A percentile compares a stretch with the other conserved stretches of the same genome.
phyloP scores from a whole-genome alignment of 2,797 vertebrate species.

The Urophycis tenuis region DNA sequence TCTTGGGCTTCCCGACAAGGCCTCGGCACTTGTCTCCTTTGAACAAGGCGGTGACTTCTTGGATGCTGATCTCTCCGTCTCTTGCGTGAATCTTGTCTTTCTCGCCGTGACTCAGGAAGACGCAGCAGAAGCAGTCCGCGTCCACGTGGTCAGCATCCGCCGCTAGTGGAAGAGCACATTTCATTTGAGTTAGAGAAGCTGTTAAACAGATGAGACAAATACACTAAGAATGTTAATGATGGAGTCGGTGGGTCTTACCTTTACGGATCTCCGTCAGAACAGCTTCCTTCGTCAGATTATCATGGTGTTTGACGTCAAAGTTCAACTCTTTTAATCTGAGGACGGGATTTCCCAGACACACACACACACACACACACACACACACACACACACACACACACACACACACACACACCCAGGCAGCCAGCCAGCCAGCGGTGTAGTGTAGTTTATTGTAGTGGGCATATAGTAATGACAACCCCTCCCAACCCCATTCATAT shows the following conservation, averaged over 20 bases:
- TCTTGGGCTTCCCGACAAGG: slow-evolving; percentile 92
- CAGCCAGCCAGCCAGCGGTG: background rate
- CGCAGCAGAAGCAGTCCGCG: slow-evolving; percentile 85
- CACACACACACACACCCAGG: too few species aligned
- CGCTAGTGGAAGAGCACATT: slow-evolving; percentile 57
- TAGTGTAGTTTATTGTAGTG: slow-evolving; percentile 3
- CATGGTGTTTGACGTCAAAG: slow-evolving; percentile 79
- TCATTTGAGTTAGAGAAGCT: background rate
- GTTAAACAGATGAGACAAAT: too few species aligned
- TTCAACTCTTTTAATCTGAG: slow-evolving; percentile 74
- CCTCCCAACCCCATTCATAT: too few species aligned
- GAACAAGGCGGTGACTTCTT: slow-evolving; percentile 75
- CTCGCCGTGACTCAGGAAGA: slow-evolving; percentile 91
- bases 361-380: too few species aligned
- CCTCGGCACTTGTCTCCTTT: slow-evolving; percentile 83
- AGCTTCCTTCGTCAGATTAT: slow-evolving; percentile 70
- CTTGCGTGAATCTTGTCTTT: slow-evolving; percentile 76
- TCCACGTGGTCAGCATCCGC: slow-evolving; percentile 72
- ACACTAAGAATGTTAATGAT: too few species aligned
- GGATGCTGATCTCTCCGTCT: slow-evolving; percentile 78
- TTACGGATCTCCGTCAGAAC: slow-evolving; percentile 65
- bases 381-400: too few species aligned
- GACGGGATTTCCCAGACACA: background rate
- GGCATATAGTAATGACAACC: too few species aligned
- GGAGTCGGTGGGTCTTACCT: slow-evolving; percentile 62